Evolutionary conservation across 2,888 invertebrate genomes (phyloP).

Genomic region (Pristionchus entomophagus): DNA sequence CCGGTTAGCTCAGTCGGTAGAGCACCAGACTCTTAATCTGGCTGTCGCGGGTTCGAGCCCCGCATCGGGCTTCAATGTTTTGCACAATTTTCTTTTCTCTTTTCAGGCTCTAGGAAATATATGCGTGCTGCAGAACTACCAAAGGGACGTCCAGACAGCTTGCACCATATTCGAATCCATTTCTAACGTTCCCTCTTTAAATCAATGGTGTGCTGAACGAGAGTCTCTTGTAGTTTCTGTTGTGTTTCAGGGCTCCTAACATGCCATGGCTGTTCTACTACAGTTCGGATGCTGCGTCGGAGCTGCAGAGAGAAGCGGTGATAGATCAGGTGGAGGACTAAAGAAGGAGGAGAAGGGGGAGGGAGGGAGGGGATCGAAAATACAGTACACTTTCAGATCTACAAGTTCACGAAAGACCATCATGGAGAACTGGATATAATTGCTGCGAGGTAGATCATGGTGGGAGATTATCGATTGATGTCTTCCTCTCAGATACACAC

Average conservation of each 20-base stretch:
- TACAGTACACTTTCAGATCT: background rate
- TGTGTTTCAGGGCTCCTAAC: conserved; percentile 49
- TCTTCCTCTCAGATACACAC: conserved; percentile 41
- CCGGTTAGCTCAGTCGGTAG: conserved; percentile 64
- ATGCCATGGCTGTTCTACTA: conserved; percentile 62
- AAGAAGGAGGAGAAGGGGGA: background rate
- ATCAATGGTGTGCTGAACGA: conserved; percentile 28
- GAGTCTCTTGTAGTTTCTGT: background rate
- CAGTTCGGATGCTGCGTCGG: conserved; percentile 67
- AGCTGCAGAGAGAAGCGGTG: conserved; percentile 65
- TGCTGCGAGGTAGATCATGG: conserved; percentile 71
- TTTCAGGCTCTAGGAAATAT: conserved; percentile 82
- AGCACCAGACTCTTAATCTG: conserved; percentile 66
- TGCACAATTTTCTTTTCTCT: background rate
- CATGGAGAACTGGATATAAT: conserved; percentile 68
- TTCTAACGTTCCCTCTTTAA: conserved; percentile 3
- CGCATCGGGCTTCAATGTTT: conserved; percentile 56
- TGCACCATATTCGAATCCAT: conserved; percentile 54
- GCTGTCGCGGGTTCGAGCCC: conserved; percentile 65
- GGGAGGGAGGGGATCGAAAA: too few species aligned
- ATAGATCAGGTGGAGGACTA: conserved; percentile 58
- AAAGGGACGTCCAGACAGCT: conserved; percentile 67
- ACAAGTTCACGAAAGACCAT: conserved; percentile 38
- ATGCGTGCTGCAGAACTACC: conserved; percentile 80
- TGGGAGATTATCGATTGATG: background rate